phyloP scores from a whole-genome alignment of 2,888 invertebrate species.

The Monoplex corrugatus region DNA sequence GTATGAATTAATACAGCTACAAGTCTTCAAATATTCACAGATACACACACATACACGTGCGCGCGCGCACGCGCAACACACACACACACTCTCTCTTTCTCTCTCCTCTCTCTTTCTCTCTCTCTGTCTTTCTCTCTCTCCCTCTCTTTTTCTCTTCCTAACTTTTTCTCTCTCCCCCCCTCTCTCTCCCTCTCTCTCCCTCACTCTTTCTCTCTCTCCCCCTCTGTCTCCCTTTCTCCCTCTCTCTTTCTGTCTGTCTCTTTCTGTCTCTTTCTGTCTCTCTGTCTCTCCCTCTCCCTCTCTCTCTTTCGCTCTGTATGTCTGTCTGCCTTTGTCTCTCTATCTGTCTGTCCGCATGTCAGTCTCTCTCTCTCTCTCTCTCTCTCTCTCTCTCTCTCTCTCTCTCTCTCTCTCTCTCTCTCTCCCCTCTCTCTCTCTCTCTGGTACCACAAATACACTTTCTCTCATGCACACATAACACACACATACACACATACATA shows the following conservation, averaged over 20 bases:
- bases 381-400: constrained; percentile 13
- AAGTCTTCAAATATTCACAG: no score
- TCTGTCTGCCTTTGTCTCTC: neutral
- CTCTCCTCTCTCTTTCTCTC: neutral
- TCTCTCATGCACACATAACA: neutral
- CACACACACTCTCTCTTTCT: constrained; percentile 2
- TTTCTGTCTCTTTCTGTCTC: constrained; percentile 23
- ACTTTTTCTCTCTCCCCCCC: neutral
- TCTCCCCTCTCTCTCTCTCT: neutral
- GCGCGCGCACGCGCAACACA: no score
- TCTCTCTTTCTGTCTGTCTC: constrained; percentile 9
- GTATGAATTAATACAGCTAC: no score
- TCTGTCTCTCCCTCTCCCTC: constrained; percentile 9
- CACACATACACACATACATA: constrained; percentile 11
- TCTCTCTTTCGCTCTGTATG: neutral
- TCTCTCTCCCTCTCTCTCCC: constrained; percentile 3
- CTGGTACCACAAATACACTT: neutral
- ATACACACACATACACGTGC: no score
- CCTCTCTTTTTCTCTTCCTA: neutral
- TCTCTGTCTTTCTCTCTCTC: constrained; percentile 7
- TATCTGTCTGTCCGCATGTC: neutral
- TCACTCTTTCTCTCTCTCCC: constrained; percentile 32
- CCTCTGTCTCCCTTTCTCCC: constrained; percentile 8
- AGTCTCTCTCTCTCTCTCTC: neutral
- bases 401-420: neutral